These are phyloP conservation scores for Acrocyrtus sp. DNA, from an alignment of 2,888 invertebrate species.

Conservation along the genomic window DNA sequence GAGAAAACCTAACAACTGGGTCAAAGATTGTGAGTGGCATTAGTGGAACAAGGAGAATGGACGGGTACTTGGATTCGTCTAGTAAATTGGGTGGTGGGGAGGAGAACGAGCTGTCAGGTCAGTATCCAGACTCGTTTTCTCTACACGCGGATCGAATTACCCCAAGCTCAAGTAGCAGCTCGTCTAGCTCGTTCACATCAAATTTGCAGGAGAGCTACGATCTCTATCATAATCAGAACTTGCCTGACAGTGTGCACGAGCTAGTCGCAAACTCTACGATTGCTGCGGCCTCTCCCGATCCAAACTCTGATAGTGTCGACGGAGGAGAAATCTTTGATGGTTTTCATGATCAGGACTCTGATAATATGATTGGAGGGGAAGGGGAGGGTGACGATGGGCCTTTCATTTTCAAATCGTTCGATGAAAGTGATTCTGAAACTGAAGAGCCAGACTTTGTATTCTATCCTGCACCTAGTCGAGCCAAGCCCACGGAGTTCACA, in stretches of 20 bases:
- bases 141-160: slow-evolving; percentile 41
- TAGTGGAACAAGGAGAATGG: slow-evolving; percentile 31
- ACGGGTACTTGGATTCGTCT: slow-evolving; percentile 26
- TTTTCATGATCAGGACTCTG: slow-evolving; percentile 44
- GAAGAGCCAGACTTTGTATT: slow-evolving; percentile 56
- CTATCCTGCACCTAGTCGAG: slow-evolving; percentile 35
- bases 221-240: slow-evolving; percentile 49
- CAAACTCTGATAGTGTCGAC: neutral
- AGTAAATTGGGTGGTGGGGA: slow-evolving; percentile 9
- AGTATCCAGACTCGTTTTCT: slow-evolving; percentile 24
- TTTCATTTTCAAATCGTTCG: slow-evolving; percentile 57
- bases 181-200: slow-evolving; percentile 49
- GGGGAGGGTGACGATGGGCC: slow-evolving; percentile 35
- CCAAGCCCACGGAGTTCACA: slow-evolving; percentile 16
- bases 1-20: neutral
- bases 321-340: slow-evolving; percentile 44
- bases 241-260: slow-evolving; percentile 30
- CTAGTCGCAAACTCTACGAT: neutral
- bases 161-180: slow-evolving; percentile 48
- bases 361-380: slow-evolving; percentile 33
- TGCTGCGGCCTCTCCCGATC: neutral
- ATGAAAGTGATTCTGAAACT: slow-evolving; percentile 53
- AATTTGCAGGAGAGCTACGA: slow-evolving; percentile 58
- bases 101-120: neutral
- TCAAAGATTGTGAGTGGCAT: neutral